Percentiles rank a stretch among this genome's conserved stretches.
Conservation (phyloP, 1,140 invertebrate genomes). For the Drosophila mojavensis region DNA sequence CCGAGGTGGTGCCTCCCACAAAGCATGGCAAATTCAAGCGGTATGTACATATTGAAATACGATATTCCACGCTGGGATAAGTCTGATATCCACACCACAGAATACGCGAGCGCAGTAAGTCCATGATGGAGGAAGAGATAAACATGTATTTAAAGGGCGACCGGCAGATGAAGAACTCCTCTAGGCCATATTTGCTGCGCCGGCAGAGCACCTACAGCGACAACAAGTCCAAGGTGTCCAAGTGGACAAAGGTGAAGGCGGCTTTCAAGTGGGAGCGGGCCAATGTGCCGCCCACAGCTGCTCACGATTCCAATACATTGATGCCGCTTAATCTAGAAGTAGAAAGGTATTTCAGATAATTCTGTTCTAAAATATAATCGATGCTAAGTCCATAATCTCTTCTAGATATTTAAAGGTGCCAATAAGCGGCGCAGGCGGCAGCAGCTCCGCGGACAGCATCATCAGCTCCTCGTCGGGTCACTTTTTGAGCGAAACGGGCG, state of each 20-base stretch:
- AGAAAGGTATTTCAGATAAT: conserved; percentile 65
- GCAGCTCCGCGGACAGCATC: conserved; percentile 85
- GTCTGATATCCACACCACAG: conserved; percentile 18
- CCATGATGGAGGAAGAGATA: conserved; percentile 84
- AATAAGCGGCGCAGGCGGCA: conserved; percentile 72
- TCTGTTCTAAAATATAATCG: neutral
- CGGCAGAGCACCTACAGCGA: conserved; percentile 80
- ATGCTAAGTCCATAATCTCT: neutral
- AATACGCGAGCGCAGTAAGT: conserved; percentile 84
- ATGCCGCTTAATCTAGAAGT: conserved; percentile 80
- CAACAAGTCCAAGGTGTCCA: conserved; percentile 86
- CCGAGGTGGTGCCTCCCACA: conserved; percentile 57
- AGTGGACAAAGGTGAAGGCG: conserved; percentile 93
- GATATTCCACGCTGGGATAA: neutral
- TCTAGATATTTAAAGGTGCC: conserved; percentile 84
- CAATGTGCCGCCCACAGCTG: conserved; percentile 83
- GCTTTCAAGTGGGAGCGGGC: conserved; percentile 91
- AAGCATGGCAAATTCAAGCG: conserved; percentile 72
- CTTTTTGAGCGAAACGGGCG: conserved; percentile 73
- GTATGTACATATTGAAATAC: conserved; percentile 15
- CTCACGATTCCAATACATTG: conserved; percentile 78
- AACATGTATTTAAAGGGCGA: conserved; percentile 63
- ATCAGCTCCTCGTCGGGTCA: conserved; percentile 83
- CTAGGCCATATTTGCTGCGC: conserved; percentile 65
- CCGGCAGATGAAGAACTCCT: conserved; percentile 45